phyloP scores from a whole-genome alignment of 2,797 vertebrate genomes.

The Pseudotriccus pelzelni region DNA sequence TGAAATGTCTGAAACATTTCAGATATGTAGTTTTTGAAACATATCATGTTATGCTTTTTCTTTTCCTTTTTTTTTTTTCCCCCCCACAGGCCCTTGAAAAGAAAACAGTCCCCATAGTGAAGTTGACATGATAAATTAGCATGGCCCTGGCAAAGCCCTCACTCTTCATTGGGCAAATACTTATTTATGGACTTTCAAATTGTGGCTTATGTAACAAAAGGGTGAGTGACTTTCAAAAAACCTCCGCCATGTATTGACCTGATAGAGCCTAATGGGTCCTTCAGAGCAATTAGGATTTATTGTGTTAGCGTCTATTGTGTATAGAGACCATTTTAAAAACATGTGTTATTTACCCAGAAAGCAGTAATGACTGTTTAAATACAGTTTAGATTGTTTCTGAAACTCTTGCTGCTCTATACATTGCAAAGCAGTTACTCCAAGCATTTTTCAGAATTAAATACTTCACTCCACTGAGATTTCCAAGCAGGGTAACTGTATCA shows the following conservation, averaged over 20 bases:
- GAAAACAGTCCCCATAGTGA: slow-evolving; percentile 29
- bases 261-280: slow-evolving; percentile 70
- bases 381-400: slow-evolving; percentile 23
- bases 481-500: background rate
- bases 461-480: background rate
- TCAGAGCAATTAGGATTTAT: slow-evolving; percentile 73
- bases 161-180: slow-evolving; percentile 65
- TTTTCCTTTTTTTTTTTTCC: background rate
- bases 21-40: background rate
- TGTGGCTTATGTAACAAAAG: slow-evolving; percentile 39
- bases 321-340: slow-evolving; percentile 58
- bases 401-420: background rate
- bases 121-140: slow-evolving; percentile 66
- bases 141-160: slow-evolving; percentile 43
- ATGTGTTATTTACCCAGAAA: slow-evolving; percentile 68
- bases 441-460: slow-evolving; percentile 25
- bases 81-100: background rate
- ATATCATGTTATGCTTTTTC: fast-evolving
- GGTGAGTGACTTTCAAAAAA: slow-evolving; percentile 59
- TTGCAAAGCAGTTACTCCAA: slow-evolving; percentile 9
- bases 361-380: slow-evolving; percentile 67
- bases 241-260: slow-evolving; percentile 32
- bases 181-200: slow-evolving; percentile 56
- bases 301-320: slow-evolving; percentile 58
- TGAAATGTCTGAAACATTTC: background rate